Percentiles rank a stretch among this genome's conserved stretches.
Evolutionary conservation across 2,888 invertebrate genomes (phyloP).

Genomic region (Branchellion lobata): DNA sequence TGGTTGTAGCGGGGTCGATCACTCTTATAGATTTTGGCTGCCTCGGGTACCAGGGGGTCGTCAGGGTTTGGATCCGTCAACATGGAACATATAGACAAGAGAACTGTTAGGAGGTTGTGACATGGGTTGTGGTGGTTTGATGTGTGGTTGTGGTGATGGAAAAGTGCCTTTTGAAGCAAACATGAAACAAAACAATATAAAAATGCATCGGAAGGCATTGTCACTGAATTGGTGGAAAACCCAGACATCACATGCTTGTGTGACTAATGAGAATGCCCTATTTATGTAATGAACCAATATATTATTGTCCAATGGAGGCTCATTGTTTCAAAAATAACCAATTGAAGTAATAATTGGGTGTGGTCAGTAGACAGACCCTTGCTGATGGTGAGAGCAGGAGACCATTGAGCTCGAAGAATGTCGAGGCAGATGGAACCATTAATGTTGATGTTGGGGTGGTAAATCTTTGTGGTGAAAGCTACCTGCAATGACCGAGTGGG

Average conservation of each 20-base stretch:
- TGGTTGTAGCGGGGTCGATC: slow-evolving; percentile 99
- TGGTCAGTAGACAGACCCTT: slow-evolving; percentile 73
- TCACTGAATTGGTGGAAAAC: no score
- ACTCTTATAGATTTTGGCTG: slow-evolving; percentile 99
- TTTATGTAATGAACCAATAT: no score
- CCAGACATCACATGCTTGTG: no score
- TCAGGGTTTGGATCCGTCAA: slow-evolving; percentile 99
- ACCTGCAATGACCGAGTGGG: slow-evolving; percentile 72
- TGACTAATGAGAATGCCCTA: no score
- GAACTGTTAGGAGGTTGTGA: slow-evolving; percentile 87
- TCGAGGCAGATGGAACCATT: slow-evolving; percentile 99
- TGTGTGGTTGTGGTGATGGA: background rate
- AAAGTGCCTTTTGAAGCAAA: background rate
- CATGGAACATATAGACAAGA: slow-evolving; percentile 99
- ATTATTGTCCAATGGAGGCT: no score
- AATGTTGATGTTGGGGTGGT: slow-evolving; percentile 99
- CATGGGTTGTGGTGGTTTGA: background rate
- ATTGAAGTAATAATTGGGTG: background rate
- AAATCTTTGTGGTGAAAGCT: slow-evolving; percentile 99
- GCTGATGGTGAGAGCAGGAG: slow-evolving; percentile 98
- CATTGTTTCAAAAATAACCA: no score
- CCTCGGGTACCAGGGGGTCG: slow-evolving; percentile 99
- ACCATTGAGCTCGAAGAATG: slow-evolving; percentile 99
- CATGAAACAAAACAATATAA: background rate
- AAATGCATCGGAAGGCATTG: background rate